Evolutionary conservation across 2,888 invertebrate species (phyloP).

Genomic region (Tryphoninae sp.): DNA sequence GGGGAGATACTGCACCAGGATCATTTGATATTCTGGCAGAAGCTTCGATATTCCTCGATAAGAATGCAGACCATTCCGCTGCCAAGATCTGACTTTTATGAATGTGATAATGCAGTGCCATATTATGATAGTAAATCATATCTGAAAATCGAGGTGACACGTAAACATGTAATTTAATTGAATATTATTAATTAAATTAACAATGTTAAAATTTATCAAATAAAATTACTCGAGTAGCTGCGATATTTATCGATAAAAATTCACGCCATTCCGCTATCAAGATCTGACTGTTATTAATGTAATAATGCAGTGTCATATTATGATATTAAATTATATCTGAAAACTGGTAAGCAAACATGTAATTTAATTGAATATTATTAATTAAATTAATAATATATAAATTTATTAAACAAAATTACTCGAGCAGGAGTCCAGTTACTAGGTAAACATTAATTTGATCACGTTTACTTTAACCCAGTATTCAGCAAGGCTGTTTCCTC

Average conservation of each 20-base stretch:
- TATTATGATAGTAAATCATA: background rate
- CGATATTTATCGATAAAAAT: background rate
- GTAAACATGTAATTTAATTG: too few species aligned
- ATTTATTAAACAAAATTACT: too few species aligned
- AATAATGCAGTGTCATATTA: background rate
- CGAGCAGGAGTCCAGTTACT: too few species aligned
- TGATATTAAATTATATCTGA: background rate
- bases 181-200: too few species aligned
- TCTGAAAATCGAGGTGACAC: too few species aligned
- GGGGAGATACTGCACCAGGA: conserved; percentile 6
- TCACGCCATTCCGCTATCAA: background rate
- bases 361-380: too few species aligned
- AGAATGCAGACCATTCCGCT: background rate
- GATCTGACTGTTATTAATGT: conserved; percentile 7
- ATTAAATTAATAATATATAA: too few species aligned
- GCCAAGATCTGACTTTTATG: background rate
- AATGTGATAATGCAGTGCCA: conserved; percentile 1
- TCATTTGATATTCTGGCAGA: conserved; percentile 30
- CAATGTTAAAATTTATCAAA: too few species aligned
- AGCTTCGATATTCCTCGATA: conserved; percentile 1
- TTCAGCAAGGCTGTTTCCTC: too few species aligned
- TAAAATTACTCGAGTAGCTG: background rate
- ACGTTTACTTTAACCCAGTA: too few species aligned
- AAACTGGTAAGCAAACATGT: too few species aligned
- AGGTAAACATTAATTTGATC: too few species aligned